Evolutionary conservation across 2,113 vertebrate species (phyloP).

Genomic region (Psilopsiagon aurifrons): DNA sequence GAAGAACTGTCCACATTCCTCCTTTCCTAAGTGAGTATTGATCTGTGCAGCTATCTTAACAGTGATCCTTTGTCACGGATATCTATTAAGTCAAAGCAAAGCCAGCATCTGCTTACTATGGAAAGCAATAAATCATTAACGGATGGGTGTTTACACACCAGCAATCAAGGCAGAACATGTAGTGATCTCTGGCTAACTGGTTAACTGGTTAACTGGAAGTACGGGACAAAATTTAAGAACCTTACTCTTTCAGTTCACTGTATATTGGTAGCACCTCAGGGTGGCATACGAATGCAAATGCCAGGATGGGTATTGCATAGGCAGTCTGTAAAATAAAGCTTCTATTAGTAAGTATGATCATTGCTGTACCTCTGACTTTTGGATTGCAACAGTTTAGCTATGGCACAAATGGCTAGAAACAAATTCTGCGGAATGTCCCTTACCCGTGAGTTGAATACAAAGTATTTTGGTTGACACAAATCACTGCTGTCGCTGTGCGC

Average conservation of each 20-base stretch:
- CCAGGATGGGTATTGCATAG: constrained; percentile 96
- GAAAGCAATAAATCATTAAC: background rate
- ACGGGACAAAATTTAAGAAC: constrained; percentile 53
- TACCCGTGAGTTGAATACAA: constrained; percentile 96
- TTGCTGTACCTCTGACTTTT: background rate
- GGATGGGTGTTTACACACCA: background rate
- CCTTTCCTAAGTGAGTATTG: background rate
- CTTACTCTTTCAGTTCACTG: constrained; percentile 98
- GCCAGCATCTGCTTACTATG: background rate
- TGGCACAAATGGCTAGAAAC: background rate
- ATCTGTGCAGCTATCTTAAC: background rate
- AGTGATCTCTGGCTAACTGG: background rate
- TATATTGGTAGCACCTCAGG: constrained; percentile 98
- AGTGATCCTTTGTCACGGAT: background rate
- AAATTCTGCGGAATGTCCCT: background rate
- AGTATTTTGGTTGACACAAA: constrained; percentile 91
- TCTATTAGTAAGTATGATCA: constrained; percentile 26
- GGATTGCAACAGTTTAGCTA: background rate
- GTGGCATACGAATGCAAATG: constrained; percentile 97
- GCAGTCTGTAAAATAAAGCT: constrained; percentile 86
- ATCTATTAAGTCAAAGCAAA: background rate
- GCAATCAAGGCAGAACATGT: background rate
- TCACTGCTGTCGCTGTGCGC: constrained; percentile 77
- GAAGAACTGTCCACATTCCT: background rate
- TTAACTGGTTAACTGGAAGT: background rate